Percentiles rank a stretch among this genome's conserved stretches.
phyloP scores from a whole-genome alignment of 2,113 vertebrate species.

The Atlantisia rogersi region DNA sequence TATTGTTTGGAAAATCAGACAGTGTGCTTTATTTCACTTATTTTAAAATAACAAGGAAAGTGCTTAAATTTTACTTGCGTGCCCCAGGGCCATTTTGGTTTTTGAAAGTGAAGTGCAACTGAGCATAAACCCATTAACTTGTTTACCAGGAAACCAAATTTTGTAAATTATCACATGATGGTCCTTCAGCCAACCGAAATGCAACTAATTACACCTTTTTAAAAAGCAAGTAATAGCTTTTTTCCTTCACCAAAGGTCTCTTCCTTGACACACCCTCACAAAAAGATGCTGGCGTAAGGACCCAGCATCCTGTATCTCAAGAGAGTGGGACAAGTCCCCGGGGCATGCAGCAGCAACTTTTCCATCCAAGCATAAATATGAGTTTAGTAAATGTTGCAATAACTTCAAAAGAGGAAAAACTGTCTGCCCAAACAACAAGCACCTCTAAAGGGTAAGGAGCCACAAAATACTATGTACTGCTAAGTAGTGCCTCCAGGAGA shows the following conservation, averaged over 20 bases:
- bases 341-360: background rate
- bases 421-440: background rate
- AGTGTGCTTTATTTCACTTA: background rate
- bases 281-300: background rate
- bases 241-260: background rate
- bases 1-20: conserved; percentile 13
- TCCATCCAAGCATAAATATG: background rate
- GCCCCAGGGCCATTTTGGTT: conserved; percentile 30
- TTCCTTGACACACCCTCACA: background rate
- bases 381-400: background rate
- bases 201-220: background rate
- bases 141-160: conserved; percentile 30
- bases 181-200: background rate
- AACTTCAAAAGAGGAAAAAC: background rate
- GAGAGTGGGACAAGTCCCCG: background rate
- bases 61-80: conserved; percentile 2
- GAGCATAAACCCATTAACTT: conserved; percentile 35
- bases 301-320: background rate
- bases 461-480: background rate
- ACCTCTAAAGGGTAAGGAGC: background rate
- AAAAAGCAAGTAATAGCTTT: background rate
- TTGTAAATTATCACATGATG: conserved; percentile 9
- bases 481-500: background rate
- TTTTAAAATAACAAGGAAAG: conserved; percentile 24
- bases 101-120: background rate